These are phyloP conservation scores for Glareola pratincola DNA, from an alignment of 2,113 vertebrate genomes.

Conservation along the genomic window DNA sequence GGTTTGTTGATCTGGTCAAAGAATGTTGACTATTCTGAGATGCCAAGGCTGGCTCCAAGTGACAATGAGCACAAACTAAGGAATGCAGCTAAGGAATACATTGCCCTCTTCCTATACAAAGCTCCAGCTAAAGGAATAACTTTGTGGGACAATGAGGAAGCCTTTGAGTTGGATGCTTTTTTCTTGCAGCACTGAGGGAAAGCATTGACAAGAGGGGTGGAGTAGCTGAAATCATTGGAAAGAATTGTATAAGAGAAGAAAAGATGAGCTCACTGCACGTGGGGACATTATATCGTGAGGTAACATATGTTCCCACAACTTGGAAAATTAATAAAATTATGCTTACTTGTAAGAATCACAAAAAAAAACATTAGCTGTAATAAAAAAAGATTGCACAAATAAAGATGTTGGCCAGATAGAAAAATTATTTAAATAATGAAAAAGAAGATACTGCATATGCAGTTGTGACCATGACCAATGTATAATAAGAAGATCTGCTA, in stretches of 20 bases:
- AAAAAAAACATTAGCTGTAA: background rate
- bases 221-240: background rate
- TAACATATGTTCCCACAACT: background rate
- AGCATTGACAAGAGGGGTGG: background rate
- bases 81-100: slow-evolving; percentile 27
- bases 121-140: slow-evolving; percentile 6
- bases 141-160: slow-evolving; percentile 38
- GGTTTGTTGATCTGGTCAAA: slow-evolving; percentile 56
- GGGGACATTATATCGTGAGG: background rate
- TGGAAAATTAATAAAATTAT: background rate
- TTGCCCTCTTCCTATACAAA: slow-evolving; percentile 20
- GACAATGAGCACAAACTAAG: slow-evolving; percentile 44
- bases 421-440: background rate
- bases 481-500: background rate
- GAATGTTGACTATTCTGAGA: slow-evolving; percentile 42
- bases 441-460: background rate
- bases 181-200: slow-evolving; percentile 30
- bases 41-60: slow-evolving; percentile 6
- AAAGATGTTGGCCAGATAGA: background rate
- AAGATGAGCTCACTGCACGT: background rate
- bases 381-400: background rate
- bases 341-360: background rate
- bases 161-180: background rate
- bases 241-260: background rate
- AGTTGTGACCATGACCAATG: background rate